These are phyloP conservation scores for Hipposideros armiger DNA, from an alignment of 2,113 vertebrate species.

Conservation along the genomic window DNA sequence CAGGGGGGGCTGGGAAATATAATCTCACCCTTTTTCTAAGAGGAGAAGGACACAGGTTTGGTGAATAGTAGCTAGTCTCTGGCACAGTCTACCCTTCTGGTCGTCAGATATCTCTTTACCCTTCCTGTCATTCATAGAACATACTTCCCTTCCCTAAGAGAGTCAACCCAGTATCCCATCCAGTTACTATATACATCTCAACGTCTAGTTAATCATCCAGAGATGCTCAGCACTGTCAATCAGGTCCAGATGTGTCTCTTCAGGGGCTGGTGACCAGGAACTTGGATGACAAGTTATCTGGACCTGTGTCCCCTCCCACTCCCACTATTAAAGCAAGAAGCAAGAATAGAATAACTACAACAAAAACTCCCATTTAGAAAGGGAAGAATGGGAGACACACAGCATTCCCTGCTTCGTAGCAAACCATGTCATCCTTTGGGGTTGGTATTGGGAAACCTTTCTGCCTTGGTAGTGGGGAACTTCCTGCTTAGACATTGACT, in stretches of 20 bases:
- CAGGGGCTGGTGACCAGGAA: conserved; percentile 3
- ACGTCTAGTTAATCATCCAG: not conserved
- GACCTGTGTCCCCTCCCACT: not conserved
- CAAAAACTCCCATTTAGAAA: not conserved
- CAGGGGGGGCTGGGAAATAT: not conserved
- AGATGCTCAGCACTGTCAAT: not conserved
- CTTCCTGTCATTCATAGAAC: not conserved
- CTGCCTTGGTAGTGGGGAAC: not conserved
- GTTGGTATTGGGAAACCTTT: not conserved
- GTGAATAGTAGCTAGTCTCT: not conserved
- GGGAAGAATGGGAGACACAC: not conserved
- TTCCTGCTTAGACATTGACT: conserved; percentile 3
- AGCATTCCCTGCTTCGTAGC: not conserved
- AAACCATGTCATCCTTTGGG: not conserved
- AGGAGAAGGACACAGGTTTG: conserved; percentile 26
- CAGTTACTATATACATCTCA: not conserved
- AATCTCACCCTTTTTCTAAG: not conserved
- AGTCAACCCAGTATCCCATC: not conserved
- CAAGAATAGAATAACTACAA: conserved; percentile 14
- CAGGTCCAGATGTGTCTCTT: not conserved
- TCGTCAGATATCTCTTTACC: not conserved
- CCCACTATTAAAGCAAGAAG: not conserved
- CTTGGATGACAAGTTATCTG: not conserved
- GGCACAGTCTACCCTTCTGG: not conserved
- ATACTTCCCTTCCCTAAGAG: not conserved